These are phyloP conservation scores for Parnassius apollo DNA, from an alignment of 2,888 invertebrate genomes.

Conservation along the genomic window DNA sequence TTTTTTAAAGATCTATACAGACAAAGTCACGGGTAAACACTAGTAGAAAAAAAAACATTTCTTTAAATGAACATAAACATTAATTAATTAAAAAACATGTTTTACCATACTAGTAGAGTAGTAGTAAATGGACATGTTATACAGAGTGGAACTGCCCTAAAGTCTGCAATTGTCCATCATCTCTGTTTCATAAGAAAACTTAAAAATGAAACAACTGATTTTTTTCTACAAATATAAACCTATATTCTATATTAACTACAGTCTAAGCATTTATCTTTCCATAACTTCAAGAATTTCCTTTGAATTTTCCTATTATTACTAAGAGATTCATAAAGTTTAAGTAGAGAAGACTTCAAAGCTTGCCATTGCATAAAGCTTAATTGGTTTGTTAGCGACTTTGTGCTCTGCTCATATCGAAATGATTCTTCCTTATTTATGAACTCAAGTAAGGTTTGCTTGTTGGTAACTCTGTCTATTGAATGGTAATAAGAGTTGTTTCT, in stretches of 20 bases:
- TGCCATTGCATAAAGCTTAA: conserved; percentile 81
- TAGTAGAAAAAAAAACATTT: no score
- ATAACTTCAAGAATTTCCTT: conserved; percentile 62
- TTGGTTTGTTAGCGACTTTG: conserved; percentile 56
- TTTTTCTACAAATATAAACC: no score
- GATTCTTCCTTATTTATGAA: conserved; percentile 63
- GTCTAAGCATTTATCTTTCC: conserved; percentile 70
- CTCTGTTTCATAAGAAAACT: no score
- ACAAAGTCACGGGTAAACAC: no score
- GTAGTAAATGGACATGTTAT: no score
- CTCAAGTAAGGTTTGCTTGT: conserved; percentile 44
- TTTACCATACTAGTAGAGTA: no score
- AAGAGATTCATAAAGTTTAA: conserved; percentile 45
- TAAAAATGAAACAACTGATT: no score
- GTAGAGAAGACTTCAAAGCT: conserved; percentile 61
- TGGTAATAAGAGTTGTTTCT: conserved; percentile 37
- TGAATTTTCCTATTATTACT: conserved; percentile 58
- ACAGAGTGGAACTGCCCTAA: no score
- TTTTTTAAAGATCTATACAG: no score
- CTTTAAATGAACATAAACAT: no score
- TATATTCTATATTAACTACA: conserved; percentile 44
- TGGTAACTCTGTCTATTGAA: conserved; percentile 49
- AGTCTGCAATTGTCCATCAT: no score
- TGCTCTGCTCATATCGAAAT: conserved; percentile 52
- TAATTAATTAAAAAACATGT: no score